These are phyloP conservation scores for Echinarachnius parma DNA, from an alignment of 53 echinoderm and acorn worm genomes.

Conservation along the genomic window DNA sequence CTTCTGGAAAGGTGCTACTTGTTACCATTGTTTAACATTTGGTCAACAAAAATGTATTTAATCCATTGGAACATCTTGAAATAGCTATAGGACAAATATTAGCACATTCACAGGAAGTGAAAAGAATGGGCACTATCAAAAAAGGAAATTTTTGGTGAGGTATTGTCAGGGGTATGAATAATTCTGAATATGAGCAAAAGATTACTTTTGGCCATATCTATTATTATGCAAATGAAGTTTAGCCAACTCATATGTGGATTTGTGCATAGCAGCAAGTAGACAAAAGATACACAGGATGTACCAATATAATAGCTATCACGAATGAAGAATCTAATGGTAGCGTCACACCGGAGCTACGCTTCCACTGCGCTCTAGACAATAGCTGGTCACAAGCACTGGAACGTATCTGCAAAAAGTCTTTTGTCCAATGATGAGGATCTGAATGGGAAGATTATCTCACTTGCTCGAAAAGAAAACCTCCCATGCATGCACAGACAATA, in stretches of 20 bases:
- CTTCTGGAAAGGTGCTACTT: constrained; percentile 7
- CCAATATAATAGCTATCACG: not conserved
- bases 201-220: constrained; percentile 1
- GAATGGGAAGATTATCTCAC: too few species aligned
- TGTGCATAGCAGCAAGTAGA: constrained; percentile 18
- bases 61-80: constrained; percentile 28
- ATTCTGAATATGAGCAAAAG: constrained; percentile 12
- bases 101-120: constrained; percentile 2
- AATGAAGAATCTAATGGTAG: constrained; percentile 7
- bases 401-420: too few species aligned
- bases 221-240: constrained; percentile 26
- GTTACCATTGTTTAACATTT: not conserved
- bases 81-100: constrained; percentile 9
- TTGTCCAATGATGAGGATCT: too few species aligned
- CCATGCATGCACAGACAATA: too few species aligned
- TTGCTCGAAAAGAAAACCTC: too few species aligned
- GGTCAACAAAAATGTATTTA: constrained; percentile 5
- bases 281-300: constrained; percentile 27
- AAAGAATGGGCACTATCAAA: not conserved
- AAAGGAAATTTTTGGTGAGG: constrained; percentile 9
- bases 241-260: not conserved
- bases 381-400: too few species aligned
- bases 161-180: constrained; percentile 20
- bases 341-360: too few species aligned
- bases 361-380: too few species aligned